These are phyloP conservation scores for Dryomyza anilis DNA, from an alignment of 2,888 invertebrate genomes.

Conservation along the genomic window DNA sequence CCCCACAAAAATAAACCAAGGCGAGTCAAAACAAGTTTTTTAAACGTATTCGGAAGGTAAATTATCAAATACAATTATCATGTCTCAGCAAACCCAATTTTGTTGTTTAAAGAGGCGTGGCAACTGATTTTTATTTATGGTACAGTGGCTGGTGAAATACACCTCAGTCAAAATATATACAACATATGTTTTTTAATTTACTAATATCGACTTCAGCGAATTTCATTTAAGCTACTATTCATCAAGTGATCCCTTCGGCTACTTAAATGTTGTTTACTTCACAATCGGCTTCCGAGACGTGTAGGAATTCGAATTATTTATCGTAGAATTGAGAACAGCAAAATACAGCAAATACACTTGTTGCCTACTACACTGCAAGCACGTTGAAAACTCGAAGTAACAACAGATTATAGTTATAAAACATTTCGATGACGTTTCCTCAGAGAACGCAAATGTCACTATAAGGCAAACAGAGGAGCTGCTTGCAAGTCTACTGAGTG, in stretches of 20 bases:
- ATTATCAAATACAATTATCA: too few relatives aligned
- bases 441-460: too few relatives aligned
- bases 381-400: background rate
- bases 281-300: background rate
- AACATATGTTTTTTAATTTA: too few relatives aligned
- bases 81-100: too few relatives aligned
- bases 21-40: too few relatives aligned
- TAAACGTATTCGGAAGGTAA: too few relatives aligned
- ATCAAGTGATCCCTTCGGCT: background rate
- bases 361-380: background rate
- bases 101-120: too few relatives aligned
- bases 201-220: too few relatives aligned
- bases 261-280: background rate
- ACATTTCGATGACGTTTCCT: constrained; percentile 28
- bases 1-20: too few relatives aligned
- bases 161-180: too few relatives aligned
- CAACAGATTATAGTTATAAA: constrained; percentile 1
- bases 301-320: constrained; percentile 15
- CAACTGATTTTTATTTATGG: too few relatives aligned
- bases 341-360: background rate
- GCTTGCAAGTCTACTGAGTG: constrained; percentile 2
- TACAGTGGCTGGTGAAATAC: too few relatives aligned
- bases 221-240: background rate
- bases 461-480: background rate
- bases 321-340: background rate